Evolutionary conservation across 2,797 vertebrate species (phyloP), one percentile per base, ranked within the genome.

Genomic region (Fistularia commersonii): DNA sequence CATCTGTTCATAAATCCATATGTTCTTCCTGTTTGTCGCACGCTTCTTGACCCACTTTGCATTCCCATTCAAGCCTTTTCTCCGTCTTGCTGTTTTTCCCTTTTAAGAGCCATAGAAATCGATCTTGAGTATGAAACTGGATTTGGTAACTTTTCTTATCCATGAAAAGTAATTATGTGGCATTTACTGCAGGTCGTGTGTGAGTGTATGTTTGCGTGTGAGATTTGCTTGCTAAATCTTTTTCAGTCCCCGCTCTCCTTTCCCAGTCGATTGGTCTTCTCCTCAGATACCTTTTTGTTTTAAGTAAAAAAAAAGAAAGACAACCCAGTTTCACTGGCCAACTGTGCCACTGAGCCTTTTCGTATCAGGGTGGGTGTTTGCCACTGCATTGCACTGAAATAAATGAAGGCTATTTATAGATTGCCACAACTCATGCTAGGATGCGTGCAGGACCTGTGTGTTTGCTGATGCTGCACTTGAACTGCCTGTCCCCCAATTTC

Each of bases 281-380:
- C 72, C 32, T 74, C 51, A 37, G 46, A 65, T 71, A 41, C 51
- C 12, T 43, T 54, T 76, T 76, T 65, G 49, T 48, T 36, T 42
- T 23, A 31, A 46, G 38, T 34, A 13, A 57, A 59, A 54, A 50
- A 45, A 1, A 34, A 41, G 11, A 0, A 41, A 49, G 32, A 23
- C 40, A 50, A 39, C 53, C 51, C 57, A 48, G 46, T 55, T 42
- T 33, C 32, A 12, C 32, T 41, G 34, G 70, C 72, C 76, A 82
- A 80, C 60, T 82, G 70, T 80, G 73, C 76, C 77, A 68, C 67
- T 77, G 72, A 80, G 77, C 72, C 71, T 77, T 75, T 56, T 37
- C 32, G 51, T 49, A 9, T 41, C 69, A 46, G 69, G 60, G 65
- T 48, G 58, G 70, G 67, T 12, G 7, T 60, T 74, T 59, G 47